Base-by-base conservation (phyloP, 2,888 invertebrate genomes). In the Amphipoea oculea region DNA sequence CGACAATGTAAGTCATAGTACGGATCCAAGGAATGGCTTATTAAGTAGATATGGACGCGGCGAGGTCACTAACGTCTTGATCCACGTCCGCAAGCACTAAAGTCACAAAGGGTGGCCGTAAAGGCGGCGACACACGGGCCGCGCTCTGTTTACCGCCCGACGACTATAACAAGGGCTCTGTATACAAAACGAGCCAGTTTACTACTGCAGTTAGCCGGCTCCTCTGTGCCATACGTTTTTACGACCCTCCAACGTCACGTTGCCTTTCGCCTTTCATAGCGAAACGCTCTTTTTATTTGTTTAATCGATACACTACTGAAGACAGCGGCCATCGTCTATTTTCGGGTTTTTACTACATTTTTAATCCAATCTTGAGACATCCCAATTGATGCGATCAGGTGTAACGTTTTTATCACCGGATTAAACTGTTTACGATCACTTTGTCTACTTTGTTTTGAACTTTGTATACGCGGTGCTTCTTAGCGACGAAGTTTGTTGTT, bases 221-320 rank as follows among this genome's bases (percentile, higher is more conserved):
- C 92, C 96, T 96, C 96, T 96, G 94, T 95, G 95, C 96, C 95
- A 95, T 96, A 96, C 96, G 94, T 91, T 96, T 97, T 97, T 96
- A 97, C 94, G 96, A 96, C 93, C 93, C 93, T 94, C 94, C 92
- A 92, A 93, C 95, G 94, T 96, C 95, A 95, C 94, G 93, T 95
- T 94, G 95, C 95, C 95, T 95, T 95, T 95, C 94, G 95, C 95
- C 95, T 96, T 96, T 95, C 94, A 95, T 94, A 94, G 96, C 96
- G 95, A 96, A 96, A 95, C 95, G 93, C 90, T 84, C 92, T 96
- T 96, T 96, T 96, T 96, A 96, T 96, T 96, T 96, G 96, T 97
- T 96, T 96, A 96, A 97, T 96, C 96, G 96, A 97, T 96, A 94
- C 92, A 92, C 94, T 95, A 94, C 95, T 94, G 94, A 96, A 96